Evolutionary conservation across 2,888 invertebrate species (phyloP).

Genomic region (Anthophora plumipes): DNA sequence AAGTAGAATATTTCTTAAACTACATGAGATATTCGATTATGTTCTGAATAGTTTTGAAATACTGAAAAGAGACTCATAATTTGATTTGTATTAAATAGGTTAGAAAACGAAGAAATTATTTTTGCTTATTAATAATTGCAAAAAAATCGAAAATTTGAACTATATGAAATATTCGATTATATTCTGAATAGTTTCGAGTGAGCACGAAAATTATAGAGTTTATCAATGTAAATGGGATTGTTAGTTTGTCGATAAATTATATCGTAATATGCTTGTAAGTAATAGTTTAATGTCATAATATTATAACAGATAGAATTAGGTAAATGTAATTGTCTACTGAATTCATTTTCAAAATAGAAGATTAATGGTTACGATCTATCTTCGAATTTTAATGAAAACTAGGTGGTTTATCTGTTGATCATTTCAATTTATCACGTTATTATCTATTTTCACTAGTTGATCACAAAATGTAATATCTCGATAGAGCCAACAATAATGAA

Average conservation of each 20-base stretch:
- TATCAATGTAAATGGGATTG: not conserved
- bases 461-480: not conserved
- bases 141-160: too few relatives aligned
- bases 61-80: too few relatives aligned
- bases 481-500: not conserved
- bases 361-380: not conserved
- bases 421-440: not conserved
- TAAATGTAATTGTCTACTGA: not conserved
- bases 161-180: too few relatives aligned
- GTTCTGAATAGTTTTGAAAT: too few relatives aligned
- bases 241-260: not conserved
- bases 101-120: too few relatives aligned
- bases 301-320: not conserved
- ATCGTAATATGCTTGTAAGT: not conserved
- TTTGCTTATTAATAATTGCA: too few relatives aligned
- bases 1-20: too few relatives aligned
- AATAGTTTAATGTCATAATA: not conserved
- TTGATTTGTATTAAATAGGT: too few relatives aligned
- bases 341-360: not conserved
- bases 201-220: too few relatives aligned
- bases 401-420: not conserved
- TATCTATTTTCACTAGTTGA: slow-evolving; percentile 1
- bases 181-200: too few relatives aligned
- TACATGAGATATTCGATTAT: too few relatives aligned
- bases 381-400: slow-evolving; percentile 14